phyloP scores from a whole-genome alignment of 2,888 invertebrate species.

The Andricus quercusramuli region DNA sequence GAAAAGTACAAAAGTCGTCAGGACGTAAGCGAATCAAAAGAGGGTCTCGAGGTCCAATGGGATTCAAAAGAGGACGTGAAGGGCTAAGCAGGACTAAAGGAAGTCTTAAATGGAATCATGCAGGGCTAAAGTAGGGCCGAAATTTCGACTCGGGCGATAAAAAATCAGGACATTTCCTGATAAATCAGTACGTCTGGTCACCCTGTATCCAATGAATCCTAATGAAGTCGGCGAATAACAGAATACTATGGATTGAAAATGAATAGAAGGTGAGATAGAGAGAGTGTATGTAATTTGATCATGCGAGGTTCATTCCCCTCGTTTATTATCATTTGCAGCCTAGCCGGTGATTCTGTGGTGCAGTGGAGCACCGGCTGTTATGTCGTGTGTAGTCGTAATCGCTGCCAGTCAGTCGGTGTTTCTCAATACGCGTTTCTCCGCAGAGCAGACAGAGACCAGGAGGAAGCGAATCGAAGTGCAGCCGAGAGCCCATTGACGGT shows the following conservation, averaged over 20 bases:
- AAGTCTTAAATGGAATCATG: too few relatives aligned
- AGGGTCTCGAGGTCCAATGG: too few relatives aligned
- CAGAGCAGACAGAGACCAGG: slow-evolving; percentile 8
- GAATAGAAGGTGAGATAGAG: neutral
- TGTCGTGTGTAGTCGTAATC: slow-evolving; percentile 18
- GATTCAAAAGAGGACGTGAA: too few relatives aligned
- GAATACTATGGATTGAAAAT: slow-evolving; percentile 16
- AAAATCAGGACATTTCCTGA: too few relatives aligned
- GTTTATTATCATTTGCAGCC: slow-evolving; percentile 27
- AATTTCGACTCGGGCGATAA: too few relatives aligned
- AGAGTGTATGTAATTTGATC: slow-evolving; percentile 14
- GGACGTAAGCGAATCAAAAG: too few relatives aligned
- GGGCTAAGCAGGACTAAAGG: too few relatives aligned
- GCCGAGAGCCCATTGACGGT: slow-evolving; percentile 32
- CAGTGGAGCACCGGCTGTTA: slow-evolving; percentile 33
- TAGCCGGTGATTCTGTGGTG: slow-evolving; percentile 30
- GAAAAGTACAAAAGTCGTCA: too few relatives aligned
- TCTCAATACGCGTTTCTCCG: slow-evolving; percentile 36
- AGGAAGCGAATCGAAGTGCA: slow-evolving; percentile 33
- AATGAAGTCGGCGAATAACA: too few relatives aligned
- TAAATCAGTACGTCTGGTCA: too few relatives aligned
- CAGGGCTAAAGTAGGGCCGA: too few relatives aligned
- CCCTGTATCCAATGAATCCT: too few relatives aligned
- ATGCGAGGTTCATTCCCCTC: slow-evolving; percentile 30
- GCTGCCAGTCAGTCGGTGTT: slow-evolving; percentile 8